Percentiles rank a stretch among this genome's conserved stretches.
Conservation (phyloP, 2,113 vertebrate species). For the Trochalopteron elliotii region DNA sequence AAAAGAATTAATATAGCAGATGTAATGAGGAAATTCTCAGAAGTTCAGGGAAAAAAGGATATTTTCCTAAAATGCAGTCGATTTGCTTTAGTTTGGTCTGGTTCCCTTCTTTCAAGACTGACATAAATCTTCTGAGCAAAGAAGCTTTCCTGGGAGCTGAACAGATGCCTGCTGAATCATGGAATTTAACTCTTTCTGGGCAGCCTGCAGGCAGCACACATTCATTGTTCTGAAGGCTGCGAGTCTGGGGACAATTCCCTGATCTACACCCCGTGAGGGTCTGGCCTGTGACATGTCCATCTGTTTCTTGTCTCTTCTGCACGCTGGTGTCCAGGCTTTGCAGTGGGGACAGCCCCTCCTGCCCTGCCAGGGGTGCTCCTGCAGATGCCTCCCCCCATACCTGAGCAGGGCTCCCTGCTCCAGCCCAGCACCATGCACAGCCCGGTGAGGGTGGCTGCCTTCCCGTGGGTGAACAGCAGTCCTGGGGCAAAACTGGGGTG, state of each 20-base stretch:
- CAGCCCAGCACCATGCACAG: not conserved
- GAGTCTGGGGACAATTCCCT: not conserved
- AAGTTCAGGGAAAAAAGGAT: not conserved
- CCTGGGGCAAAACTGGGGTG: not conserved
- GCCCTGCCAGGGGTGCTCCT: not conserved
- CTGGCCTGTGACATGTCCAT: not conserved
- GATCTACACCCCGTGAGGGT: no score
- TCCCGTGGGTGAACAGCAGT: accelerated
- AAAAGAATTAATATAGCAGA: not conserved
- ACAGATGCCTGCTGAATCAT: slow-evolving; percentile 41
- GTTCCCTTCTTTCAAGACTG: not conserved
- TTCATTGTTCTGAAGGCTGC: not conserved
- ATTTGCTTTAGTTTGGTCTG: slow-evolving; percentile 17
- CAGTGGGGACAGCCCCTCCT: not conserved
- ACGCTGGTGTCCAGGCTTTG: accelerated
- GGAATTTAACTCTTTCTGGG: not conserved
- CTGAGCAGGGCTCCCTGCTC: not conserved
- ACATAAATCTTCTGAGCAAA: slow-evolving; percentile 31
- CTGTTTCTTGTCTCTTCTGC: not conserved
- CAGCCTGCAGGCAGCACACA: not conserved
- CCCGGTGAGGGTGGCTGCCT: not conserved
- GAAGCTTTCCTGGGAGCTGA: not conserved
- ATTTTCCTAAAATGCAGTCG: not conserved
- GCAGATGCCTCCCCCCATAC: accelerated
- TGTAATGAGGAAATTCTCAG: slow-evolving; percentile 10